phyloP scores from a whole-genome alignment of 2,113 vertebrate species.

The Gobius niger region DNA sequence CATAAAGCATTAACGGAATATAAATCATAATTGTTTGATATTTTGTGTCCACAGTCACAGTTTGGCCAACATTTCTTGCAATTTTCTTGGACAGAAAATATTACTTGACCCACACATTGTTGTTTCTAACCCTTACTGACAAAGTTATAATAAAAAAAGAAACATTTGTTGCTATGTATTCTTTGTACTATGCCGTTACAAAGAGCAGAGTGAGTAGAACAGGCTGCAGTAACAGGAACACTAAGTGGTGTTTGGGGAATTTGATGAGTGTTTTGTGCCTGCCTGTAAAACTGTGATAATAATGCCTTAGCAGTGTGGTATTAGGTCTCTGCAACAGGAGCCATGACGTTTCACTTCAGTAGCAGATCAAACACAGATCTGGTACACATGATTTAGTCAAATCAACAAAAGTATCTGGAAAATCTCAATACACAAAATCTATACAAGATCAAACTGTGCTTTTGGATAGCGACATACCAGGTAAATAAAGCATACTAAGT shows the following conservation, averaged over 20 bases:
- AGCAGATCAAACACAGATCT: conserved; percentile 32
- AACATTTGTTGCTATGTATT: not conserved
- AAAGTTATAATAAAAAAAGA: too few species aligned
- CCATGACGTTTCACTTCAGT: conserved; percentile 9
- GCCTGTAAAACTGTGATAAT: conserved; percentile 8
- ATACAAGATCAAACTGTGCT: conserved; percentile 37
- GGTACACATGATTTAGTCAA: conserved; percentile 20
- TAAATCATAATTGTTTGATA: too few species aligned
- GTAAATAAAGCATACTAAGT: conserved; percentile 32
- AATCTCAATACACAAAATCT: conserved; percentile 22
- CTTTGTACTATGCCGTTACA: conserved; percentile 9
- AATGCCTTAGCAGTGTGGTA: conserved; percentile 19
- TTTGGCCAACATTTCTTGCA: too few species aligned
- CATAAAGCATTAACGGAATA: not conserved
- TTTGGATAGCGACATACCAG: not conserved
- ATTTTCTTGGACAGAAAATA: too few species aligned
- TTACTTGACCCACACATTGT: too few species aligned
- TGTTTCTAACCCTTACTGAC: too few species aligned
- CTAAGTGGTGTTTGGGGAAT: conserved; percentile 8
- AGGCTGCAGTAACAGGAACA: conserved; percentile 2
- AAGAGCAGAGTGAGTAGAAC: conserved; percentile 9
- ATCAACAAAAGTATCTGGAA: conserved; percentile 25
- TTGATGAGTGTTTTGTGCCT: conserved; percentile 16
- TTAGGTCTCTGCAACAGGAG: not conserved
- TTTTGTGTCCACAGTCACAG: too few species aligned